Evolutionary conservation across 1,140 invertebrate species (phyloP).

Genomic region (Dermatophagoides farinae): DNA sequence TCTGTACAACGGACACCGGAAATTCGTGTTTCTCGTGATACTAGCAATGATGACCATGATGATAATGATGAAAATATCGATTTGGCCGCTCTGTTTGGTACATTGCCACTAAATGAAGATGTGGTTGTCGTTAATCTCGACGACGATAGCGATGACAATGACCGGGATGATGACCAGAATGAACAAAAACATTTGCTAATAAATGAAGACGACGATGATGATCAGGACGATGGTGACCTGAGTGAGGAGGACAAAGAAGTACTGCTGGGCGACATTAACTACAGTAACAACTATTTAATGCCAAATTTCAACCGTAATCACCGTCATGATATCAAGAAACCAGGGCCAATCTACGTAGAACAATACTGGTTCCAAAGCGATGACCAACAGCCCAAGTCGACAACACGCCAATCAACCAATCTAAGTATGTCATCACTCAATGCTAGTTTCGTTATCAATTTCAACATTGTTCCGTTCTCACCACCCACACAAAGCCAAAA

Average conservation of each 20-base stretch:
- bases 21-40: not conserved
- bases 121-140: not conserved
- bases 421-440: not conserved
- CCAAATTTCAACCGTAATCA: conserved; percentile 53
- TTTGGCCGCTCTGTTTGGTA: too few species aligned
- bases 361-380: conserved; percentile 31
- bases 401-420: not conserved
- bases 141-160: not conserved
- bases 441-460: too few species aligned
- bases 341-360: conserved; percentile 46
- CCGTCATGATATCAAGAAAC: conserved; percentile 80
- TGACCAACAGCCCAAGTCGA: not conserved
- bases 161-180: not conserved
- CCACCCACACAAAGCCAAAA: conserved; percentile 1
- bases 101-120: not conserved
- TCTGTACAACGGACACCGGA: not conserved
- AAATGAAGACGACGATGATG: conserved; percentile 6
- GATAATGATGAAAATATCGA: not conserved
- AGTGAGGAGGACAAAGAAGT: conserved; percentile 9
- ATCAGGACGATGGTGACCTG: not conserved
- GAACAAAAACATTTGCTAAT: not conserved
- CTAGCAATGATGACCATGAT: not conserved
- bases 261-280: conserved; percentile 20
- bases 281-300: conserved; percentile 20
- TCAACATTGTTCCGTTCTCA: too few species aligned